Evolutionary conservation across 2,888 invertebrate genomes (phyloP).

Genomic region (Mechanitis messenoides): DNA sequence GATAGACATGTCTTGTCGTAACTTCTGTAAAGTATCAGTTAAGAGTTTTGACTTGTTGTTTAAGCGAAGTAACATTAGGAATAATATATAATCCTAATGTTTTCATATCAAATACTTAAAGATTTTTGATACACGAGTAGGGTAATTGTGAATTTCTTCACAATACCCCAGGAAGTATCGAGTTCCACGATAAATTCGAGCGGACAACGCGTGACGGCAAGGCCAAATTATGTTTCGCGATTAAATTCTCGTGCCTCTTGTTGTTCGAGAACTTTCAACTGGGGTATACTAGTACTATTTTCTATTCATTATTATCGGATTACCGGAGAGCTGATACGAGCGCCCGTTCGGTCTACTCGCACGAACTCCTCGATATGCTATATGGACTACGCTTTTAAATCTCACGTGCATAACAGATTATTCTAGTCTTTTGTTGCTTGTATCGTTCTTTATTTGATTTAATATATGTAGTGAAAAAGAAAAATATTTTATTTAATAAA

Average conservation of each 20-base stretch:
- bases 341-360: slow-evolving; percentile 44
- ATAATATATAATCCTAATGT: slow-evolving; percentile 17
- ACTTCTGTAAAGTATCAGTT: too few species aligned
- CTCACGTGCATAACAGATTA: slow-evolving; percentile 47
- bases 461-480: too few species aligned
- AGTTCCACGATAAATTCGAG: slow-evolving; percentile 50
- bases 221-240: slow-evolving; percentile 60
- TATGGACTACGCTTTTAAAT: slow-evolving; percentile 46
- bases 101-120: slow-evolving; percentile 32
- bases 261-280: slow-evolving; percentile 51
- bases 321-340: slow-evolving; percentile 52
- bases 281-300: slow-evolving; percentile 57
- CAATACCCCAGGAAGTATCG: slow-evolving; percentile 47
- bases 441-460: slow-evolving; percentile 15
- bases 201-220: slow-evolving; percentile 56
- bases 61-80: too few species aligned
- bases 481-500: too few species aligned
- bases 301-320: slow-evolving; percentile 68
- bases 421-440: slow-evolving; percentile 32
- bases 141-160: slow-evolving; percentile 42
- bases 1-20: too few species aligned
- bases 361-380: slow-evolving; percentile 58
- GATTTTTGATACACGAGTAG: slow-evolving; percentile 32
- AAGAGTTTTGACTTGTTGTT: too few species aligned
- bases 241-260: slow-evolving; percentile 58